Evolutionary conservation across 1,140 invertebrate species (phyloP).

Genomic region (Holotrichia oblita): DNA sequence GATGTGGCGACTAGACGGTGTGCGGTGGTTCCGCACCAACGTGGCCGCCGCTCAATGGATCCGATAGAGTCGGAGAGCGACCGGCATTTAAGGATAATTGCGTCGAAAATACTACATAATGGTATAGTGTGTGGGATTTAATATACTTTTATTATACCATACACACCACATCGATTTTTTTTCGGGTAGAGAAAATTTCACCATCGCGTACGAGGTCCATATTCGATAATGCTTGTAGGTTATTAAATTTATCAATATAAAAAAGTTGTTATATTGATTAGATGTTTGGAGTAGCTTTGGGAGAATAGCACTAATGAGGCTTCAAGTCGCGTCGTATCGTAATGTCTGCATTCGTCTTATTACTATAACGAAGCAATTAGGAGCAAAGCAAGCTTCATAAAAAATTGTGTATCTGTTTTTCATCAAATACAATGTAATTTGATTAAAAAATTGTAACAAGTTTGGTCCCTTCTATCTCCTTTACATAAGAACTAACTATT

Average conservation of each 20-base stretch:
- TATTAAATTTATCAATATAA: not conserved
- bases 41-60: constrained; percentile 3
- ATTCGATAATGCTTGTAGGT: not conserved
- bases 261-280: not conserved
- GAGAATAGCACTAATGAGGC: not conserved
- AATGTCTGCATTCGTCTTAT: no score
- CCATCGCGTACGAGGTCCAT: not conserved
- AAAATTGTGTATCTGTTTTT: no score
- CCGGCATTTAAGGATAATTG: constrained; percentile 27
- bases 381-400: no score
- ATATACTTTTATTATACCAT: constrained; percentile 35
- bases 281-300: not conserved
- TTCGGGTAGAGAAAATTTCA: not conserved
- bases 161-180: constrained; percentile 3
- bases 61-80: not conserved
- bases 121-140: constrained; percentile 36
- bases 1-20: not conserved
- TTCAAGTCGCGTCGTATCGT: no score
- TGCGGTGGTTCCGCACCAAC: not conserved
- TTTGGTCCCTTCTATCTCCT: no score
- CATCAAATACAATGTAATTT: no score
- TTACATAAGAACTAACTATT: no score
- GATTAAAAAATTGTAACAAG: no score
- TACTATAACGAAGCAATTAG: no score
- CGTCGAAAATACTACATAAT: constrained; percentile 35